Evolutionary conservation across 1,140 invertebrate species (phyloP).

Genomic region (Medauroidea extradentata): DNA sequence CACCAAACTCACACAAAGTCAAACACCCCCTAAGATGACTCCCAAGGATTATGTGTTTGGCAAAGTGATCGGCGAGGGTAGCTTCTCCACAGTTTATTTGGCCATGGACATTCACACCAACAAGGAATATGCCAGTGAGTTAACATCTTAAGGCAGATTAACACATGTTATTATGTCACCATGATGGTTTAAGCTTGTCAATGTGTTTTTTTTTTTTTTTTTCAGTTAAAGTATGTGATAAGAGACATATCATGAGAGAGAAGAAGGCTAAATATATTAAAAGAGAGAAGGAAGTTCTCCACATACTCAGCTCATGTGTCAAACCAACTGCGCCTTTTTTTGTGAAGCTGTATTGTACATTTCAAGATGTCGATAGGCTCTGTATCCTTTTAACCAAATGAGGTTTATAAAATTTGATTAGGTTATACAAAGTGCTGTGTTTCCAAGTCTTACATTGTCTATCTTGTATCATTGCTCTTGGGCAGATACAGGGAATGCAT

Average conservation of each 20-base stretch:
- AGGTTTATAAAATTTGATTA: no score
- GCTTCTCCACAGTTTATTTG: constrained; percentile 92
- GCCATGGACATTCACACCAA: constrained; percentile 86
- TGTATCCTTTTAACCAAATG: constrained; percentile 54
- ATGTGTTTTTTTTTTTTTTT: constrained; percentile 26
- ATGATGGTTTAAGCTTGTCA: no score
- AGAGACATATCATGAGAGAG: constrained; percentile 85
- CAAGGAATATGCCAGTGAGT: constrained; percentile 92
- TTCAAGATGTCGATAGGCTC: constrained; percentile 88
- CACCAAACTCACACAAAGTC: not conserved
- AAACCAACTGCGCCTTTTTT: constrained; percentile 68
- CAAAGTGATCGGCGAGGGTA: constrained; percentile 93
- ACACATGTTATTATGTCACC: no score
- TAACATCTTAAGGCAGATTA: no score
- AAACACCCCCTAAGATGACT: constrained; percentile 21
- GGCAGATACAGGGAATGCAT: no score
- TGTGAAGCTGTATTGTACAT: constrained; percentile 91
- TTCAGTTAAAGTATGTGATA: constrained; percentile 94
- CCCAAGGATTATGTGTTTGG: constrained; percentile 93
- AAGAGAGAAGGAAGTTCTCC: constrained; percentile 87
- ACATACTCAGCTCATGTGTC: constrained; percentile 59
- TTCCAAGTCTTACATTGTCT: no score
- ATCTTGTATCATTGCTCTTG: no score
- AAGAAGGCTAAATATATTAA: constrained; percentile 91
- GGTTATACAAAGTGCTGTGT: no score